Percentiles rank a stretch among this genome's conserved stretches.
These are phyloP conservation scores for Platanista minor DNA, from an alignment of 2,113 vertebrate genomes.

Conservation along the genomic window DNA sequence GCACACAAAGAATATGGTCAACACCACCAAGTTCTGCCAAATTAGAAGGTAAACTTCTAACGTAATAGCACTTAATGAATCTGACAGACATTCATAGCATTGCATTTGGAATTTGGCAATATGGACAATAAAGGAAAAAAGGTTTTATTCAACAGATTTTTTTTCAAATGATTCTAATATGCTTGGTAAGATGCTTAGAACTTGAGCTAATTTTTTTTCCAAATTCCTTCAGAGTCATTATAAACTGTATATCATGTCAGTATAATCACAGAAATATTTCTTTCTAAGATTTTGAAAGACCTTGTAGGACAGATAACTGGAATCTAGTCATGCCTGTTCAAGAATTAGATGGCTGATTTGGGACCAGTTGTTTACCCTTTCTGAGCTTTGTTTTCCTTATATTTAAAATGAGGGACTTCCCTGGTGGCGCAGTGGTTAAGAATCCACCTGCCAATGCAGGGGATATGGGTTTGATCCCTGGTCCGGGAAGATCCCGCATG, in stretches of 20 bases:
- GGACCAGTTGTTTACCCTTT: not conserved
- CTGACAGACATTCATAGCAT: not conserved
- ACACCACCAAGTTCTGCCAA: not conserved
- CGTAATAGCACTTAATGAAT: not conserved
- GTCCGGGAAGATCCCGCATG: too few relatives aligned
- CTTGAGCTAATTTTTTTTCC: not conserved
- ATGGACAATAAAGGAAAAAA: not conserved
- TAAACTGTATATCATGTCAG: not conserved
- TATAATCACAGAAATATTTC: not conserved
- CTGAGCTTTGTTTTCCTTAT: not conserved
- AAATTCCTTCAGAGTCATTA: not conserved
- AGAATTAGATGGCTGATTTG: not conserved
- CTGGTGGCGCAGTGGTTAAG: too few relatives aligned
- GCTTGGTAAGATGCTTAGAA: not conserved
- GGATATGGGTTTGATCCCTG: too few relatives aligned
- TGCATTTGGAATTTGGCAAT: not conserved
- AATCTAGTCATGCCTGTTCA: not conserved
- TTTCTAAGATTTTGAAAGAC: not conserved
- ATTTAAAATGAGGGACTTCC: not conserved
- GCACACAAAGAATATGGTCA: not conserved
- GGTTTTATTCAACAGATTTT: not conserved
- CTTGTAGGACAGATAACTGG: not conserved
- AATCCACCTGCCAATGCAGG: too few relatives aligned
- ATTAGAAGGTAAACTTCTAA: not conserved
- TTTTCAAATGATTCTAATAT: not conserved